phyloP scores from a whole-genome alignment of 92 coral and sea anemone genomes.

The Micromussa lordhowensis region DNA sequence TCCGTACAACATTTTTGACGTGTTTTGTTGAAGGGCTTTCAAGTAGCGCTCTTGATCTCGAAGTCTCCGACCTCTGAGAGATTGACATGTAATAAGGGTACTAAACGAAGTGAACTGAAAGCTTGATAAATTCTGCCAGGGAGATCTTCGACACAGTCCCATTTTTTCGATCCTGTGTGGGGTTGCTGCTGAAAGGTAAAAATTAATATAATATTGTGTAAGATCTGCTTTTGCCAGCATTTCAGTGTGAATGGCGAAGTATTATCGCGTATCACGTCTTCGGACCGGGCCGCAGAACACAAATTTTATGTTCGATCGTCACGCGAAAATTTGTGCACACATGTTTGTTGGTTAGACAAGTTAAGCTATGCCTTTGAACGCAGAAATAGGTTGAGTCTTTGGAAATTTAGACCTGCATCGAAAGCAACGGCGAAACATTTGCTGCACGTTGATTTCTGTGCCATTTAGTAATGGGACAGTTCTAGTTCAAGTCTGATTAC shows the following conservation, averaged over 20 bases:
- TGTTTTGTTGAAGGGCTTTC: slow-evolving; percentile 6
- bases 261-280: background rate
- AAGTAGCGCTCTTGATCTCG: background rate
- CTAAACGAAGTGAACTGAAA: background rate
- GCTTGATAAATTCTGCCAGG: background rate
- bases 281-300: background rate
- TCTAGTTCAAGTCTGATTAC: background rate
- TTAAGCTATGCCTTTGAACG: background rate
- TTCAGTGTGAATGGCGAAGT: background rate
- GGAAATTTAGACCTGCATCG: background rate
- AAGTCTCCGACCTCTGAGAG: background rate
- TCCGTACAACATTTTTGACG: slow-evolving; percentile 10
- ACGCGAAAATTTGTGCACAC: background rate
- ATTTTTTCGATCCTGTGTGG: background rate
- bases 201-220: background rate
- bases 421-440: background rate
- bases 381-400: background rate
- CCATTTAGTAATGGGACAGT: background rate
- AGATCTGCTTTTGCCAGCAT: background rate
- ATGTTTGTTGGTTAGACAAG: background rate
- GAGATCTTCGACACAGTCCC: background rate
- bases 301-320: background rate
- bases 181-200: slow-evolving; percentile 23
- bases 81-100: slow-evolving; percentile 13
- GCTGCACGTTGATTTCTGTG: background rate